Percentiles rank a stretch among this genome's conserved stretches.
Conservation (phyloP, 2,797 vertebrate genomes). For the Eremophila alpestris region DNA sequence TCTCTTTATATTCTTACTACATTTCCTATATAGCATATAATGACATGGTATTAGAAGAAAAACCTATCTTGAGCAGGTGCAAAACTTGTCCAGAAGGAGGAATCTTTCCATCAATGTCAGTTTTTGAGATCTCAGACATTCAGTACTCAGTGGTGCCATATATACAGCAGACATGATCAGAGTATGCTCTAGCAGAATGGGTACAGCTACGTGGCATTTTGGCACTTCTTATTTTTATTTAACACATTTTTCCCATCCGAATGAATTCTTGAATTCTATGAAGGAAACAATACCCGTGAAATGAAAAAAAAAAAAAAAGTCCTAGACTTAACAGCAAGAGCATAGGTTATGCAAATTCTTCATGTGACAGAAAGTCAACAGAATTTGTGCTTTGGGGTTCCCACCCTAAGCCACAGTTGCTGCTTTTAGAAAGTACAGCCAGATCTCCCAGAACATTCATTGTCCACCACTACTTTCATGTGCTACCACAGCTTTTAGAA, state of each 20-base stretch:
- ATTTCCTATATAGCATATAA: background rate
- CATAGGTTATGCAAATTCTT: background rate
- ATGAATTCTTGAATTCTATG: background rate
- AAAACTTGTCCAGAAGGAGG: background rate
- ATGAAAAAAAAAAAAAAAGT: background rate
- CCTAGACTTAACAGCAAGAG: background rate
- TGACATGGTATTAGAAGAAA: background rate
- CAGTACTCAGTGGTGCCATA: background rate
- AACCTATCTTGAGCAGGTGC: background rate
- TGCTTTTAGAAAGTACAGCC: background rate
- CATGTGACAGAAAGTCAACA: background rate
- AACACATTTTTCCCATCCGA: background rate
- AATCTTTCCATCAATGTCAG: background rate
- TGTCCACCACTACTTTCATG: background rate
- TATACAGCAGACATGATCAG: background rate
- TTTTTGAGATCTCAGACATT: background rate
- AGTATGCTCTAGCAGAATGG: background rate
- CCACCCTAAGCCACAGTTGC: background rate
- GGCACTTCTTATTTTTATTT: conserved; percentile 5
- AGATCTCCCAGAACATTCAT: background rate
- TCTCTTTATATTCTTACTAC: background rate
- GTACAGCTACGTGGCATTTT: background rate
- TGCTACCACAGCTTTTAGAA: background rate
- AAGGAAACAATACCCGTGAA: background rate
- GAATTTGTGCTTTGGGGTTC: background rate